Evolutionary conservation across 2,797 vertebrate species (phyloP).

Genomic region (Otolemur crassicaudatus): DNA sequence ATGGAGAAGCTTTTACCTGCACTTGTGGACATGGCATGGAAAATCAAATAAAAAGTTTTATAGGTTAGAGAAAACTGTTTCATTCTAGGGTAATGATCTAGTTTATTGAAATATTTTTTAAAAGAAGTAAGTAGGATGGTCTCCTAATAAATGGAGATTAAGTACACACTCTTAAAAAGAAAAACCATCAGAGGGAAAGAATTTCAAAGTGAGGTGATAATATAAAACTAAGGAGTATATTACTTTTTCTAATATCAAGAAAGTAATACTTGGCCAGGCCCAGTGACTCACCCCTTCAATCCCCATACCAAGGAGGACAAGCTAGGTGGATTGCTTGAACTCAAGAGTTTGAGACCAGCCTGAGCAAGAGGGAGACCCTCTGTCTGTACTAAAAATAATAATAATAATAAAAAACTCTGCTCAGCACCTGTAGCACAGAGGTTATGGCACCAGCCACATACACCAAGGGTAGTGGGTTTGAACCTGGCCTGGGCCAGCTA

Average conservation of each 20-base stretch:
- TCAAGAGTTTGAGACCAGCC: too few relatives aligned
- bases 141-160: slow-evolving; percentile 63
- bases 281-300: too few relatives aligned
- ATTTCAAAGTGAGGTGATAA: slow-evolving; percentile 36
- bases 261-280: neutral
- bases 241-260: slow-evolving; percentile 5
- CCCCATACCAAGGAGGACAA: too few relatives aligned
- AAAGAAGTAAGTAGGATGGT: slow-evolving; percentile 27
- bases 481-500: too few relatives aligned
- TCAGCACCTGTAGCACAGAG: too few relatives aligned
- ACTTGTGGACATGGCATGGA: slow-evolving; percentile 4
- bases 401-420: too few relatives aligned
- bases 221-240: slow-evolving; percentile 5
- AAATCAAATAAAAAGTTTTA: slow-evolving; percentile 57
- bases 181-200: neutral
- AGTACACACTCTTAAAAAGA: slow-evolving; percentile 38
- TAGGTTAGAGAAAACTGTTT: slow-evolving; percentile 54
- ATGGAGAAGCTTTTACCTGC: neutral
- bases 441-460: too few relatives aligned
- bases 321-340: too few relatives aligned
- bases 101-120: slow-evolving; percentile 51
- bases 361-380: too few relatives aligned
- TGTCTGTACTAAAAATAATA: too few relatives aligned
- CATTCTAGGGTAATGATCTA: slow-evolving; percentile 50
- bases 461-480: too few relatives aligned